A percentile compares a stretch with the other conserved stretches of the same genome.
Evolutionary conservation across 2,113 vertebrate species (phyloP).

Genomic region (Mesoclemmys tuberculata): DNA sequence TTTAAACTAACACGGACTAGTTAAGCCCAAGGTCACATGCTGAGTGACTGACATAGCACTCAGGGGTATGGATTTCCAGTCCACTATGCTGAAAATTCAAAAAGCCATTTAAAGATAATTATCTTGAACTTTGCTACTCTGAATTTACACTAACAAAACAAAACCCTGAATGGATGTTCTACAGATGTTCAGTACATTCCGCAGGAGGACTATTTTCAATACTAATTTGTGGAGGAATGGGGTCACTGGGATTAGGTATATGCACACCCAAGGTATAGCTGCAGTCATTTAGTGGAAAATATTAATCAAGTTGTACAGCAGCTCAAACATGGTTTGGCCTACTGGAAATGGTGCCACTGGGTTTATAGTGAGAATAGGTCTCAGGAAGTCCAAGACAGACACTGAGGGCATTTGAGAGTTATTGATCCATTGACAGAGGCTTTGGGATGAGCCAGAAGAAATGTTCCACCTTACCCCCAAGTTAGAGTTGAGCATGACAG

Average conservation of each 20-base stretch:
- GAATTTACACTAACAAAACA: not conserved
- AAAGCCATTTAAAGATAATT: not conserved
- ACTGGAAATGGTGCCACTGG: not conserved
- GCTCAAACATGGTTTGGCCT: not conserved
- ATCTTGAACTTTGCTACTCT: not conserved
- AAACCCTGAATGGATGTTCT: not conserved
- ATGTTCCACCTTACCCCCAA: not conserved
- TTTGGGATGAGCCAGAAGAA: not conserved
- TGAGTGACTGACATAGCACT: not conserved
- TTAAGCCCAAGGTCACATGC: not conserved
- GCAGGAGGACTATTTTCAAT: conserved; percentile 4
- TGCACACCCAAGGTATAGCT: not conserved
- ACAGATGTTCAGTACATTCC: not conserved
- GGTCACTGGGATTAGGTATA: not conserved
- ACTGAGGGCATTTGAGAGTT: no score
- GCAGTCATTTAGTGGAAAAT: fast-evolving
- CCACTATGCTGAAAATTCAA: not conserved
- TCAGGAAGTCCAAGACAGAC: not conserved
- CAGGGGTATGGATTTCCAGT: not conserved
- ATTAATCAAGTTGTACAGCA: not conserved
- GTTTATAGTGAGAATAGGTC: not conserved
- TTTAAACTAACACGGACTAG: not conserved
- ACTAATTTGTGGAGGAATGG: not conserved
- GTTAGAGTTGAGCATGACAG: not conserved
- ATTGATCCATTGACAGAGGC: not conserved